Percentiles rank a stretch among this genome's conserved stretches.
These are phyloP conservation scores for Trachymyrmex cornetzi DNA, from an alignment of 1,140 invertebrate genomes.

Conservation along the genomic window DNA sequence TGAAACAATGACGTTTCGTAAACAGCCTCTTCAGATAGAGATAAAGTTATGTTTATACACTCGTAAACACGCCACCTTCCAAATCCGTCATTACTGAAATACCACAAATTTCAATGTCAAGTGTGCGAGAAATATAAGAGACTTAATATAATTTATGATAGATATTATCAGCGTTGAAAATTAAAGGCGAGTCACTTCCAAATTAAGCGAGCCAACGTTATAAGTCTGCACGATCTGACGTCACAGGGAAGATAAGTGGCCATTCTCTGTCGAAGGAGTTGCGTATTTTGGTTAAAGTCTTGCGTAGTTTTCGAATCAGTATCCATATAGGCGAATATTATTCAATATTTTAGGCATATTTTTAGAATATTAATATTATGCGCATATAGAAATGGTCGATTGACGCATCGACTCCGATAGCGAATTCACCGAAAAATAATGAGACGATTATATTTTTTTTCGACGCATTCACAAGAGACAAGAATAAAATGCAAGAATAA, in stretches of 20 bases:
- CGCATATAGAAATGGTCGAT: not conserved
- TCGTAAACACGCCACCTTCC: not conserved
- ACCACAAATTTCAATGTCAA: not conserved
- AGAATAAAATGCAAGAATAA: slow-evolving; percentile 8
- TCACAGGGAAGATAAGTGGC: slow-evolving; percentile 18
- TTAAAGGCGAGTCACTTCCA: not conserved
- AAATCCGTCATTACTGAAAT: not conserved
- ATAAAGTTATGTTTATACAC: not conserved
- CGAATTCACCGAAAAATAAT: not conserved
- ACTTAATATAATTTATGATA: not conserved
- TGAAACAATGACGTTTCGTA: not conserved
- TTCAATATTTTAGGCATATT: too few relatives aligned
- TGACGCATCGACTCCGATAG: not conserved
- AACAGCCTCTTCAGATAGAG: not conserved
- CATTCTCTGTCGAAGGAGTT: not conserved
- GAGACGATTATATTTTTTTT: not conserved
- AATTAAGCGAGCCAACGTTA: slow-evolving; percentile 6
- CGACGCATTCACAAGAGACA: not conserved
- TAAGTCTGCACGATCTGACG: slow-evolving; percentile 5
- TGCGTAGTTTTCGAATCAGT: not conserved
- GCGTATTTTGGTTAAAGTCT: not conserved
- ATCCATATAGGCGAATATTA: too few relatives aligned
- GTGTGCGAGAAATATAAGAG: not conserved
- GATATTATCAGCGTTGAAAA: not conserved
- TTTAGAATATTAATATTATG: too few relatives aligned